These are phyloP conservation scores for Dasyprocta punctata DNA, from an alignment of 2,113 vertebrate species.

Conservation along the genomic window DNA sequence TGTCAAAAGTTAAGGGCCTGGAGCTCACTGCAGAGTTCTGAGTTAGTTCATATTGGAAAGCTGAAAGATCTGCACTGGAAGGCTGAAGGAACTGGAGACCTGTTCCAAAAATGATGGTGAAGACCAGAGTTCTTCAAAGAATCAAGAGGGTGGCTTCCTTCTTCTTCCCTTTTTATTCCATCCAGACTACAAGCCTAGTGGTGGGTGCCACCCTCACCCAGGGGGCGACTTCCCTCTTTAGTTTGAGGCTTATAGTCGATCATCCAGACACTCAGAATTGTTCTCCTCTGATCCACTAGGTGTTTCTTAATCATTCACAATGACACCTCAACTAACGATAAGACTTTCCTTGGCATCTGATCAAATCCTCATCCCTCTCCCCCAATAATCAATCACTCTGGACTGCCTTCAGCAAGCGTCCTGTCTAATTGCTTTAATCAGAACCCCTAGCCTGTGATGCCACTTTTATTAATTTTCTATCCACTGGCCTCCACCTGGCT, in stretches of 20 bases:
- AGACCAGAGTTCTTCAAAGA: not conserved
- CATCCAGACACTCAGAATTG: not conserved
- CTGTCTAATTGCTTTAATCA: not conserved
- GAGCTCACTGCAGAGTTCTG: not conserved
- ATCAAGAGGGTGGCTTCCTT: not conserved
- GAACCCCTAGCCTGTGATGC: not conserved
- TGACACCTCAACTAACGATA: not conserved
- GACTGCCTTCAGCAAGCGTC: not conserved
- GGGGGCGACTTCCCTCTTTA: not conserved
- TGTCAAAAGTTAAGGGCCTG: not conserved
- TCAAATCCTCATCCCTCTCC: not conserved
- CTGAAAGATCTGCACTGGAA: not conserved
- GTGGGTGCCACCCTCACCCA: not conserved
- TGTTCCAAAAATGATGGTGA: not conserved
- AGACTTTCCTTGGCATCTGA: not conserved
- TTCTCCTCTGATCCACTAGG: not conserved
- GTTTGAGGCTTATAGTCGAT: not conserved
- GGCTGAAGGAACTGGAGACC: not conserved
- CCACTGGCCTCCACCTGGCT: not conserved
- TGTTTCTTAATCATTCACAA: not conserved
- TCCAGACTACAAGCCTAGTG: not conserved
- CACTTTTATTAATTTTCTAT: not conserved
- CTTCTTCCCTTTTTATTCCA: not conserved
- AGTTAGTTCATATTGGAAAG: not conserved
- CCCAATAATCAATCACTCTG: not conserved